These are phyloP conservation scores for Syritta pipiens DNA, from an alignment of 2,888 invertebrate genomes.

Conservation along the genomic window DNA sequence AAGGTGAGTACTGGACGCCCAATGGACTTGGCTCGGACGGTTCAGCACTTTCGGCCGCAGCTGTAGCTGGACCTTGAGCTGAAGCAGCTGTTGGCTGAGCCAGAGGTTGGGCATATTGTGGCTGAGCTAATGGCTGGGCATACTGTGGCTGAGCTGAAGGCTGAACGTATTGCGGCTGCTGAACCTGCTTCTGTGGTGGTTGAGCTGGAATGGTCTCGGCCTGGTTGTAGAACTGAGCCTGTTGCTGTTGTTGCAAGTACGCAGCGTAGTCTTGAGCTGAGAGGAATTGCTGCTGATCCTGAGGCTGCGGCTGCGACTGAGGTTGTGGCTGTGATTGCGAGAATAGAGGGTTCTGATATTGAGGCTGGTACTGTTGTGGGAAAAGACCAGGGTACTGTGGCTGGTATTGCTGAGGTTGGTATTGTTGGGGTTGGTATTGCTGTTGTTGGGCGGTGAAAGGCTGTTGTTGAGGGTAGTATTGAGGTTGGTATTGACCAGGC, in stretches of 20 bases:
- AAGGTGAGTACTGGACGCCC: slow-evolving; percentile 79
- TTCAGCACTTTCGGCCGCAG: slow-evolving; percentile 44
- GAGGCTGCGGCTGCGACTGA: slow-evolving; percentile 43
- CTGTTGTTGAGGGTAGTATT: slow-evolving; percentile 54
- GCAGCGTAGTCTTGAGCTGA: slow-evolving; percentile 74
- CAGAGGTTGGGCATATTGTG: too few species aligned
- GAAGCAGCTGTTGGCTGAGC: slow-evolving; percentile 69
- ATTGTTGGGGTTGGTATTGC: slow-evolving; percentile 58
- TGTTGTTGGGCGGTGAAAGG: slow-evolving; percentile 29
- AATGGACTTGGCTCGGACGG: slow-evolving; percentile 68
- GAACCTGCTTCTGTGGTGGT: slow-evolving; percentile 56
- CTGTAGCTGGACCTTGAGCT: slow-evolving; percentile 67
- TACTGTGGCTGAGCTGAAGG: slow-evolving; percentile 51
- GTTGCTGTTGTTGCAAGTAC: slow-evolving; percentile 75
- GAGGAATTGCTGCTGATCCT: slow-evolving; percentile 76
- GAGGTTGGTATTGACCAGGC: slow-evolving; percentile 51
- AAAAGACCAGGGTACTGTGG: slow-evolving; percentile 70
- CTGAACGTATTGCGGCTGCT: slow-evolving; percentile 67
- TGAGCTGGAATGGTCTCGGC: slow-evolving; percentile 68
- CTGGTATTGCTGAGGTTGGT: slow-evolving; percentile 66
- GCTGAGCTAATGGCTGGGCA: slow-evolving; percentile 49
- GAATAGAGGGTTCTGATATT: slow-evolving; percentile 39
- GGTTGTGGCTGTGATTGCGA: slow-evolving; percentile 67
- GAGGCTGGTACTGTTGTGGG: slow-evolving; percentile 43
- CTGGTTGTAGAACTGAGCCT: slow-evolving; percentile 71